A percentile compares a stretch with the other conserved stretches of the same genome.
phyloP scores from a whole-genome alignment of 2,113 vertebrate species.

The Clarias batrachus region DNA sequence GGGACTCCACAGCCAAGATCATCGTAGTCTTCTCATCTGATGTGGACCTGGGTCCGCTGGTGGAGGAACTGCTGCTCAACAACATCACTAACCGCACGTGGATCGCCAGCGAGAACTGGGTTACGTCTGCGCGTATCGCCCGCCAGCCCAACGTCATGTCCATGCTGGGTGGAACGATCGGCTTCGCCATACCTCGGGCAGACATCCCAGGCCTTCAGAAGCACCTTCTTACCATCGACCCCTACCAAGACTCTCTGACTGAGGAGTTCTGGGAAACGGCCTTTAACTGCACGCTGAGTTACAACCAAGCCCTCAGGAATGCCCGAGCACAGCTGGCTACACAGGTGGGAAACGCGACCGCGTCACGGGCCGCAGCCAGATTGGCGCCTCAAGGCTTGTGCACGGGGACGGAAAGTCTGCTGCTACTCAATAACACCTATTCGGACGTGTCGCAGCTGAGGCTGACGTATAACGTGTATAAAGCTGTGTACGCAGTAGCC shows the following conservation, averaged over 20 bases:
- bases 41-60: constrained; percentile 78
- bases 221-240: constrained; percentile 73
- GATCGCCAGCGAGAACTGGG: constrained; percentile 83
- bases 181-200: constrained; percentile 75
- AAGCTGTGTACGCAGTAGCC: constrained; percentile 81
- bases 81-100: constrained; percentile 81
- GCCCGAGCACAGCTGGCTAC: constrained; percentile 19
- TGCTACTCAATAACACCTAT: constrained; percentile 75
- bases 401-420: constrained; percentile 72
- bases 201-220: constrained; percentile 72
- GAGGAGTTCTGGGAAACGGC: constrained; percentile 82
- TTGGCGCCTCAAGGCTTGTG: constrained; percentile 66
- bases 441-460: constrained; percentile 80
- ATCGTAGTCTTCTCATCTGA: constrained; percentile 83
- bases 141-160: constrained; percentile 69
- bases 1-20: constrained; percentile 76
- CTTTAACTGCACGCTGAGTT: constrained; percentile 81
- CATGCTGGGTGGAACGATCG: constrained; percentile 77
- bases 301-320: constrained; percentile 50
- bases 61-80: constrained; percentile 69
- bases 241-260: constrained; percentile 70
- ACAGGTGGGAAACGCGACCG: constrained; percentile 47
- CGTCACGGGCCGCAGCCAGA: constrained; percentile 32
- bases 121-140: constrained; percentile 78
- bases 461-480: constrained; percentile 82